Percentiles rank a stretch among this genome's conserved stretches.
phyloP scores from a whole-genome alignment of 92 coral and sea anemone species.

The Isaurus tuberculatus region DNA sequence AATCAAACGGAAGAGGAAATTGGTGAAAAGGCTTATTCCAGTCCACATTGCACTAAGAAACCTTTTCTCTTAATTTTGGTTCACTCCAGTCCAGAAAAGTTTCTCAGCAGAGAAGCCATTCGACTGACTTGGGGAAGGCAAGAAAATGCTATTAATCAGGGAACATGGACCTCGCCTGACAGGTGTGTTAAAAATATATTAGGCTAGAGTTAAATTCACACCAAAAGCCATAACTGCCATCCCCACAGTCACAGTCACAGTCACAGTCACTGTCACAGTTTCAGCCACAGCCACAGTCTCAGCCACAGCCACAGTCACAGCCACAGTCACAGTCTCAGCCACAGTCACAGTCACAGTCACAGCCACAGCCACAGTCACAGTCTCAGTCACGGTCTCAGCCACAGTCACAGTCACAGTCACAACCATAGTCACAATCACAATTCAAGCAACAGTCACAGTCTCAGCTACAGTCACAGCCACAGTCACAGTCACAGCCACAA shows the following conservation, averaged over 20 bases:
- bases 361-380: not conserved
- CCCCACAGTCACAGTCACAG: not conserved
- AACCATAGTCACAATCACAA: not conserved
- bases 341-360: no score
- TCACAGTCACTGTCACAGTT: not conserved
- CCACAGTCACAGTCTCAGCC: not conserved
- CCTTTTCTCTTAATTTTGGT: conserved; percentile 81
- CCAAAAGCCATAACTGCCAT: no score
- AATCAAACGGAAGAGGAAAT: conserved; percentile 35
- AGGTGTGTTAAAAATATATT: conserved; percentile 51
- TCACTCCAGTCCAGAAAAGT: conserved; percentile 77
- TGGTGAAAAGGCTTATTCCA: not conserved
- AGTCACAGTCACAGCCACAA: no score
- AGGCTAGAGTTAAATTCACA: no score
- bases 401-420: no score
- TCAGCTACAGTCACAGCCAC: no score
- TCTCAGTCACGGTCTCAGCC: no score
- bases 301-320: no score
- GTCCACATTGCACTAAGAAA: conserved; percentile 50
- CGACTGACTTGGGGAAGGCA: conserved; percentile 88
- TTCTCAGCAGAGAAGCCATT: conserved; percentile 80
- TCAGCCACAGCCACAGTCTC: not conserved
- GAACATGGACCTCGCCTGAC: conserved; percentile 77
- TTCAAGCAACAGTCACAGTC: no score
- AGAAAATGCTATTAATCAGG: conserved; percentile 86